phyloP scores from a whole-genome alignment of 1,140 invertebrate genomes.

The Cydia strobilella region DNA sequence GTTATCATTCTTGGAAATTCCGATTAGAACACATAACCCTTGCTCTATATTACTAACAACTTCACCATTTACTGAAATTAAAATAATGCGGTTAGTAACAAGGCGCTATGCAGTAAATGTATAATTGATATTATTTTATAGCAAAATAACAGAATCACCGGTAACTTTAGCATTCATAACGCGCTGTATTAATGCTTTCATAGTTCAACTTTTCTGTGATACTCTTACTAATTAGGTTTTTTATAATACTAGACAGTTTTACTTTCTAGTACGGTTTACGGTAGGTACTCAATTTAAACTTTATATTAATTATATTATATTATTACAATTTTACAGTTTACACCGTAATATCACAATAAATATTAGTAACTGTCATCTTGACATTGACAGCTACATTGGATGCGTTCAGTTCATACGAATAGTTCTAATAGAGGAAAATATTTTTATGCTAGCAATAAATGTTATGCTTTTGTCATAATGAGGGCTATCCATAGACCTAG shows the following conservation, averaged over 20 bases:
- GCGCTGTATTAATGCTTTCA: conserved; percentile 89
- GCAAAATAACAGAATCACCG: conserved; percentile 79
- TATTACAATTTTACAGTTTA: no score
- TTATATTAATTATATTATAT: no score
- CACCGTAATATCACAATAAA: no score
- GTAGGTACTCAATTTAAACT: no score
- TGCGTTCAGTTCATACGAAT: background rate
- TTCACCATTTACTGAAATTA: conserved; percentile 86
- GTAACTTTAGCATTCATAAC: conserved; percentile 86
- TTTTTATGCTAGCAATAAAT: conserved; percentile 33
- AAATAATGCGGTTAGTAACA: background rate
- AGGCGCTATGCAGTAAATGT: no score
- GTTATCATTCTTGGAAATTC: conserved; percentile 90
- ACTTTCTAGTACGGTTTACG: background rate
- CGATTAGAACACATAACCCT: conserved; percentile 93
- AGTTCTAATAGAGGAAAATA: background rate
- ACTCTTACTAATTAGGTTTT: background rate
- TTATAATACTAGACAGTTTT: background rate
- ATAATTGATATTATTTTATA: background rate
- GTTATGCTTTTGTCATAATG: background rate
- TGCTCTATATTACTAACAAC: conserved; percentile 90
- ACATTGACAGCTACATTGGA: background rate
- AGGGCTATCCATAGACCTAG: no score
- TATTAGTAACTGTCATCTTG: background rate
- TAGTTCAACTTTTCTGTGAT: conserved; percentile 54